Evolutionary conservation across 2,113 vertebrate species (phyloP).

Genomic region (Microcebus griseorufus): DNA sequence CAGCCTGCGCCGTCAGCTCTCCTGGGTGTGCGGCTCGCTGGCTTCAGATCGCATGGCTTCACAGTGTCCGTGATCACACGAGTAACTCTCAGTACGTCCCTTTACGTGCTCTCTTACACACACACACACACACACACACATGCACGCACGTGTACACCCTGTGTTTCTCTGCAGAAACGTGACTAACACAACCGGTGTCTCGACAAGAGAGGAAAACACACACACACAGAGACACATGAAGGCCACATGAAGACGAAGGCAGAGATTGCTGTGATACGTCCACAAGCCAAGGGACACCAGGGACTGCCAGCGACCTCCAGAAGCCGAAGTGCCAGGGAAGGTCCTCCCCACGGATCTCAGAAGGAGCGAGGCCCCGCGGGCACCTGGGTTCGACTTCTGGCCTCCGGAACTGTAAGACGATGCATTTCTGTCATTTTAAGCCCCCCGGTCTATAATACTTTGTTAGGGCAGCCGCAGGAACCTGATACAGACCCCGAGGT

Average conservation of each 20-base stretch:
- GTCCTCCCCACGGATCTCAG: too few species aligned
- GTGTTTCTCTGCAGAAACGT: not conserved
- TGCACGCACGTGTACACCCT: not conserved
- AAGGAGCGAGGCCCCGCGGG: fast-evolving
- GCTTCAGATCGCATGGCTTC: fast-evolving
- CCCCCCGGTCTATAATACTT: not conserved
- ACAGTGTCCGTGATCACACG: fast-evolving
- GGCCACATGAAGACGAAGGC: not conserved
- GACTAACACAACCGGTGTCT: too few species aligned
- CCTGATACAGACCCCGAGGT: fast-evolving
- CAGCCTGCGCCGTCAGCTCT: fast-evolving
- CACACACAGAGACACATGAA: fast-evolving
- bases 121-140: not conserved
- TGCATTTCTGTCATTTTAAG: fast-evolving
- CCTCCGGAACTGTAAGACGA: fast-evolving
- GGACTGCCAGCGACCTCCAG: fast-evolving
- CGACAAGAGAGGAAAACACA: not conserved
- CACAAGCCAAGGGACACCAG: not conserved
- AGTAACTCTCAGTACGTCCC: not conserved
- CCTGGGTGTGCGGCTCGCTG: not conserved
- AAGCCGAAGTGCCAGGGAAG: not conserved
- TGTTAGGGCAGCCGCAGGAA: fast-evolving
- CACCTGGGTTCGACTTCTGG: not conserved
- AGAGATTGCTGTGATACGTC: fast-evolving
- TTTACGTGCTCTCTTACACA: not conserved